Evolutionary conservation across 2,113 vertebrate species (phyloP), one percentile per base, ranked within the genome.

Genomic region (Psilopogon haemacephalus): DNA sequence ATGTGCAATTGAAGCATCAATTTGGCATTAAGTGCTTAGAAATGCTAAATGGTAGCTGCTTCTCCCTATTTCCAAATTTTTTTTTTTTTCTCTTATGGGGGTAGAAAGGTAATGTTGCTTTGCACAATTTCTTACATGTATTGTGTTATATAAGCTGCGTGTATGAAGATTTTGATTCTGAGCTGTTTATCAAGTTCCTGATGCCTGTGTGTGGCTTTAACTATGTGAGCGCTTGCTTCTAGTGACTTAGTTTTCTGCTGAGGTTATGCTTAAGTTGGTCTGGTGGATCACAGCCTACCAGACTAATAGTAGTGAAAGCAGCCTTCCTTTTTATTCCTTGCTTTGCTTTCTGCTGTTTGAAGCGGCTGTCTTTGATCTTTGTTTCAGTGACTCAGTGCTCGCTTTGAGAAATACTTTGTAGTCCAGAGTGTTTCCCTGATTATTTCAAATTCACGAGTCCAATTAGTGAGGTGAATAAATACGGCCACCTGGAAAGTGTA

Each of bases 1-100:
- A 95, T 96, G 82, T 96, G 91, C 91, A 93, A 70, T 84, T 72
- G 59, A 76, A 67, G 63, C 91, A 92, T 89, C 85, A 94, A 4
- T 69, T 93, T 96, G 75, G 50, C 33, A 96, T 95, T 85, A 88
- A 60, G 59, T 93, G 44, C 44, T 94, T 89, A 76, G 30, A 90
- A 84, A 91, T 86, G 69, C 65, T 91, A 71, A 93, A 60, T 21
- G 23, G 35, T 75, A 76, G 68, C 42, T 95, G 70, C 59, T 59
- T 30, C 58, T 94, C 77, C 67, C 44, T 88, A 48, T 69, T 63
- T 76, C 46, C n/a, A 69, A 63, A 84, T 23, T 40, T 0, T 18
- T 13, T 69, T 69, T 32, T 28, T 85, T 50, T 48, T 23, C 40
- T 37, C 7, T 44, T 44, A 19, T 15, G 21, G 13, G 16, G 16